Percentiles rank a stretch among this genome's conserved stretches.
Evolutionary conservation across 2,888 invertebrate species (phyloP).

Genomic region (Metallyticus violacea): DNA sequence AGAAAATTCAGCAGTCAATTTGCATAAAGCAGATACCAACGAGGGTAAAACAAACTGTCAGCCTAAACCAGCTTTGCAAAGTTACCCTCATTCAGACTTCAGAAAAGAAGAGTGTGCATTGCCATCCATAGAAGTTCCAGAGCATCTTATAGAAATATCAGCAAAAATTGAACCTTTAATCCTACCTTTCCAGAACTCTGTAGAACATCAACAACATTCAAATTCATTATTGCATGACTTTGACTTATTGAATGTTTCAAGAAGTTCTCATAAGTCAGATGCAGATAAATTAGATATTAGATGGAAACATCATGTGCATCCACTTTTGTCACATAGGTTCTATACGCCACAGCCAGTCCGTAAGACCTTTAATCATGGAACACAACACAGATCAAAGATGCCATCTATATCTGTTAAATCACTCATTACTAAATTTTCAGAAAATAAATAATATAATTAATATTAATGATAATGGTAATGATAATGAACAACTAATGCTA

Average conservation of each 20-base stretch:
- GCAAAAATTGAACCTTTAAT: not conserved
- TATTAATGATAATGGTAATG: too few species aligned
- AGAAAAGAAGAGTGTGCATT: not conserved
- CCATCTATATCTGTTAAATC: constrained; percentile 12
- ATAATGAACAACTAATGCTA: too few species aligned
- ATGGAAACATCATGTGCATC: not conserved
- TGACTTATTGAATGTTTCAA: not conserved
- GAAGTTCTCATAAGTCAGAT: not conserved
- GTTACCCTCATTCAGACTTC: not conserved
- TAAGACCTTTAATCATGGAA: not conserved
- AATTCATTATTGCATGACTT: not conserved
- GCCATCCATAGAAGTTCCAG: not conserved
- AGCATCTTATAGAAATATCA: not conserved
- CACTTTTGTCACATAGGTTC: not conserved
- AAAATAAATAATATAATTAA: too few species aligned
- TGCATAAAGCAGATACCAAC: not conserved
- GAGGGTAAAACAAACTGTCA: not conserved
- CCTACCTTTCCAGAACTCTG: not conserved
- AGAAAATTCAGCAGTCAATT: not conserved
- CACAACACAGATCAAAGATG: not conserved
- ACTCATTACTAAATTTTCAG: constrained; percentile 19
- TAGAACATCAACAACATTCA: not conserved
- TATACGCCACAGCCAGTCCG: not conserved
- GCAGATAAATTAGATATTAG: not conserved
- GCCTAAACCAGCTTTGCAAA: not conserved